Conservation (phyloP, 2,797 vertebrate genomes). For the Carapus acus region DNA sequence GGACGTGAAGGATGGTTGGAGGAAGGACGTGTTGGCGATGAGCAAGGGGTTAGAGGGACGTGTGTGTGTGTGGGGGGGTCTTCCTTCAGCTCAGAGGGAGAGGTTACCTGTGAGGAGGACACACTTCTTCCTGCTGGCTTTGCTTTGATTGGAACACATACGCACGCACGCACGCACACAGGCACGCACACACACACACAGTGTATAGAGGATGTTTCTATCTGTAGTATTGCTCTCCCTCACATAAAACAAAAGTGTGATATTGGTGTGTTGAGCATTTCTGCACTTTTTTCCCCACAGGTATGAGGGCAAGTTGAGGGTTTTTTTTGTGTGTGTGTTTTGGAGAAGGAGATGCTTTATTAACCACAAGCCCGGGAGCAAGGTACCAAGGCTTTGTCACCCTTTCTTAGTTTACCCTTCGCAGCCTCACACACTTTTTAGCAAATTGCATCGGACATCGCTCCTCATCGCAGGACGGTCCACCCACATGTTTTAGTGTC, state of each 20-base stretch:
- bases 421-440: conserved; percentile 24
- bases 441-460: conserved; percentile 6
- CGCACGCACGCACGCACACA: conserved; percentile 24
- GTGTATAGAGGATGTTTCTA: conserved; percentile 29
- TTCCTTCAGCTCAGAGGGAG: background rate
- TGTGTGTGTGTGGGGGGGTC: too few species aligned
- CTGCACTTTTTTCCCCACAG: conserved; percentile 51
- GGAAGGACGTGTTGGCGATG: too few species aligned
- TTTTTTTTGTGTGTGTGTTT: too few species aligned
- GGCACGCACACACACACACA: conserved; percentile 22
- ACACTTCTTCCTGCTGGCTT: conserved; percentile 44
- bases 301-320: conserved; percentile 16
- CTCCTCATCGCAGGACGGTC: too few species aligned
- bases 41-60: too few species aligned
- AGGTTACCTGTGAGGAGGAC: conserved; percentile 22
- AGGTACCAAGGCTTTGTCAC: too few species aligned
- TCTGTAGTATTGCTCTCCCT: conserved; percentile 35
- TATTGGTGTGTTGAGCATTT: conserved; percentile 36
- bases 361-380: too few species aligned
- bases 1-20: background rate
- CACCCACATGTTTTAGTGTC: too few species aligned
- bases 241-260: too few species aligned
- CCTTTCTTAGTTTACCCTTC: conserved; percentile 42
- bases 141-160: conserved; percentile 9
- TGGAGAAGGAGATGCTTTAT: too few species aligned